Evolutionary conservation across 2,888 invertebrate genomes (phyloP), one percentile per base, ranked within the genome.

Genomic region (Coremacera marginata): DNA sequence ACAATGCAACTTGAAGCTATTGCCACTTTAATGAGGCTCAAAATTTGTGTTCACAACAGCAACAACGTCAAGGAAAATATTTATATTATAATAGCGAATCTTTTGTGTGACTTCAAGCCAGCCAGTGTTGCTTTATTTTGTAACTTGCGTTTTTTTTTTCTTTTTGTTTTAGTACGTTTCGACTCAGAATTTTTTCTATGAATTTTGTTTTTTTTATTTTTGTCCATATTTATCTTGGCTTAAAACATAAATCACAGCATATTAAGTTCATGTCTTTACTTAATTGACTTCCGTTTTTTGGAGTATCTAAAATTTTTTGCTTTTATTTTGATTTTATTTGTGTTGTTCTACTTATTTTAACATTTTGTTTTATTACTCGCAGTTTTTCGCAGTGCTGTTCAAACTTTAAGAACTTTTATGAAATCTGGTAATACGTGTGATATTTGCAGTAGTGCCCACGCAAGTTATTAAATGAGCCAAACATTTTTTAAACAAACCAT

Each of bases 1-100:
- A 55, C 52, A 27, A 31, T 31, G 55, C 25, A 70, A 52, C 25
- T 55, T 55, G 55, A 25, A 25, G 52, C 52, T 52, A 34, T 34
- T 49, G 68, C 31, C 63, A 65, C 63, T 65, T 65, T 65, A 65
- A 65, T 65, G 63, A 34, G 34, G 37, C 63, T 65, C 31, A n/a
- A 65, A 65, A 65, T 65, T 65, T 27, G 25, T 65, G 27, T 37
- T 11, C 7, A 37, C 22, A 67, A 67, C 22, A 19, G 22, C 22
- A 67, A 67, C 8, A 37, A 67, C n/a, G 22, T 37, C n/a, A 67
- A 8, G 27, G 63, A 37, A 37, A 34, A 65, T 37, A 65, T 55
- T 55, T 55, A 25, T 60, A 25, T 27, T 9, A 22, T 11, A 44
- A 44, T 11, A 44, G 44, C 44, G 14, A 44, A 44, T 11, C 44